Conservation (phyloP, 2,888 invertebrate genomes). For the Terebella lapidaria region DNA sequence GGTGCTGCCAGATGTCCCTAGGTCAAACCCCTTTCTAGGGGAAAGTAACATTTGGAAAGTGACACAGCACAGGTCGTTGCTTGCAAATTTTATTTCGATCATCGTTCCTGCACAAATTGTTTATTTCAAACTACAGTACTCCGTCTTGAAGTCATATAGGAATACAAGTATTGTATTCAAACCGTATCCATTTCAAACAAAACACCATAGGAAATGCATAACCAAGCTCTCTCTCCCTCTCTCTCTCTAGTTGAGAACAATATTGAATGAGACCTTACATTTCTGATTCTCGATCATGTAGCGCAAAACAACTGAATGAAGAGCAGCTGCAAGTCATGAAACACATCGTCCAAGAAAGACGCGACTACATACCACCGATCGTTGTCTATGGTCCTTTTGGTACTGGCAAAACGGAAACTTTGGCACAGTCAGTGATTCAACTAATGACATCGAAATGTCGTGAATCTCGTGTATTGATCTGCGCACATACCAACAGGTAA, state of each 20-base stretch:
- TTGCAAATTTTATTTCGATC: too few species aligned
- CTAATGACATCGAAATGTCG: background rate
- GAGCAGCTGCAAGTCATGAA: constrained; percentile 44
- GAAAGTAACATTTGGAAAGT: constrained; percentile 15
- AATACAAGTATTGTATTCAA: too few species aligned
- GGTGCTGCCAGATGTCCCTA: constrained; percentile 44
- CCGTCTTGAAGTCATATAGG: background rate
- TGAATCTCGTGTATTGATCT: constrained; percentile 36
- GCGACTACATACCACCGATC: constrained; percentile 36
- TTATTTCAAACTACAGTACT: background rate
- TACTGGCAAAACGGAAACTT: constrained; percentile 49
- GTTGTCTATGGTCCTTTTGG: constrained; percentile 50
- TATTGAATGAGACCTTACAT: too few species aligned
- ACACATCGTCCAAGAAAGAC: constrained; percentile 36
- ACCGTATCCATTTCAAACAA: too few species aligned
- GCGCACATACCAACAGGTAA: constrained; percentile 45
- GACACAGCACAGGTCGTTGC: constrained; percentile 16
- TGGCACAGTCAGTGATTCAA: constrained; percentile 46
- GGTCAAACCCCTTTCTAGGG: constrained; percentile 27
- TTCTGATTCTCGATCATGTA: too few species aligned
- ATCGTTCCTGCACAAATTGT: too few species aligned
- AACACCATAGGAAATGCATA: too few species aligned
- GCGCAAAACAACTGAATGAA: constrained; percentile 30
- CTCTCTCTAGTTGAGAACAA: too few species aligned
- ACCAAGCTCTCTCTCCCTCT: too few species aligned